Conservation (phyloP, 2,113 vertebrate genomes). For the Archocentrus centrarchus region DNA sequence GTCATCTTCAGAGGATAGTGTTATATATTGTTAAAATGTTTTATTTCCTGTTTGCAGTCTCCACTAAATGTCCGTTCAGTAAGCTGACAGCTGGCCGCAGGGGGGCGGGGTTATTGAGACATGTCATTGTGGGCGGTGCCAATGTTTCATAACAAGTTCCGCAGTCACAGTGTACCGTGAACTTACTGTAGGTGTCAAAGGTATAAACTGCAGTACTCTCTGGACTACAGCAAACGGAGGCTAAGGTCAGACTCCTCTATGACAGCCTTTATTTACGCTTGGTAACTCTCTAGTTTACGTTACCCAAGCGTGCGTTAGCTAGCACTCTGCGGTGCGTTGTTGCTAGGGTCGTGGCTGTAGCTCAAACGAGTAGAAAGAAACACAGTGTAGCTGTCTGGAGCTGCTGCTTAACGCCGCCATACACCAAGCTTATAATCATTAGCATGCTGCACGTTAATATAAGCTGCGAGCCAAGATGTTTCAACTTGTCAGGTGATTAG, state of each 20-base stretch:
- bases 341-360: background rate
- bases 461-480: background rate
- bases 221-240: background rate
- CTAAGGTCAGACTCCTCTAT: conserved; percentile 21
- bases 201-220: no score
- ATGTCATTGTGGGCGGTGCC: conserved; percentile 5
- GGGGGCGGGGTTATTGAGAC: background rate
- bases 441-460: background rate
- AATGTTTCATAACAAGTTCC: conserved; percentile 15
- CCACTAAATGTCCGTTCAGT: background rate
- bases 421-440: background rate
- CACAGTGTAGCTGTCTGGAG: background rate
- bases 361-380: background rate
- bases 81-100: background rate
- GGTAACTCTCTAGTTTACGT: background rate
- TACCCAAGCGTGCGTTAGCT: background rate
- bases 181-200: no score
- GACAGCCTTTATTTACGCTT: background rate
- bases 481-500: background rate
- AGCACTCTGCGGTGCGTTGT: background rate
- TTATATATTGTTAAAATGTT: background rate
- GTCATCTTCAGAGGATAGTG: no score
- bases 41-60: background rate
- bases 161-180: background rate
- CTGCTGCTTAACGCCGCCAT: background rate